These are phyloP conservation scores for Cirrhinus mrigala DNA, from an alignment of 2,797 vertebrate species.

Conservation along the genomic window DNA sequence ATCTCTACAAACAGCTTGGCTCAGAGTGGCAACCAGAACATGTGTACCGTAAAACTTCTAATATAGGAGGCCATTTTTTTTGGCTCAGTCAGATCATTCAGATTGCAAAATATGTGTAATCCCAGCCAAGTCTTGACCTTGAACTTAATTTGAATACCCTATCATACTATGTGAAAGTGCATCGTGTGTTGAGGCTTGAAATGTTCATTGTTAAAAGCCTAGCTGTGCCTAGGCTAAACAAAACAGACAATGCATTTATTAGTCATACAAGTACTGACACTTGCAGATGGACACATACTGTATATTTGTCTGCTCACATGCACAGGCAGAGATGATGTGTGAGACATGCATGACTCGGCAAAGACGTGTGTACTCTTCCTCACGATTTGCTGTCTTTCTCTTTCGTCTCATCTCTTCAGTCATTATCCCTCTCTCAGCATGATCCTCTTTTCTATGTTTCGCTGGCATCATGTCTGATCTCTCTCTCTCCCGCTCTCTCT, in stretches of 20 bases:
- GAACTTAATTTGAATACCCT: not conserved
- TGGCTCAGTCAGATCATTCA: not conserved
- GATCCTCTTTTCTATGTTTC: not conserved
- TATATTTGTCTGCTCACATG: not conserved
- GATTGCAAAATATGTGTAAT: not conserved
- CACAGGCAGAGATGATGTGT: not conserved
- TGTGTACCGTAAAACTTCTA: constrained; percentile 28
- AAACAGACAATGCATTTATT: constrained; percentile 5
- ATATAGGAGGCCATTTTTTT: not conserved
- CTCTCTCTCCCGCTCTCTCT: not conserved
- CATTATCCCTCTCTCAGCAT: constrained; percentile 15
- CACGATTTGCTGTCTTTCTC: not conserved
- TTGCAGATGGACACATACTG: not conserved
- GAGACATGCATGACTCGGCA: constrained; percentile 12
- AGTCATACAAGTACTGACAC: not conserved
- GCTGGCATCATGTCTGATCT: not conserved
- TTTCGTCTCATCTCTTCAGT: not conserved
- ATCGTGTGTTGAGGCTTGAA: not conserved
- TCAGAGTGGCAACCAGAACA: not conserved
- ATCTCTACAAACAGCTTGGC: constrained; percentile 32
- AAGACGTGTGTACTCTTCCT: not conserved
- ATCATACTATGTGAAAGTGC: not conserved
- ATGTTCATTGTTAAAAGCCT: not conserved
- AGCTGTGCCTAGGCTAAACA: not conserved
- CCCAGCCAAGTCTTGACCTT: not conserved